Evolutionary conservation across 2,113 vertebrate species (phyloP).

Genomic region (Cryptotis parvus): DNA sequence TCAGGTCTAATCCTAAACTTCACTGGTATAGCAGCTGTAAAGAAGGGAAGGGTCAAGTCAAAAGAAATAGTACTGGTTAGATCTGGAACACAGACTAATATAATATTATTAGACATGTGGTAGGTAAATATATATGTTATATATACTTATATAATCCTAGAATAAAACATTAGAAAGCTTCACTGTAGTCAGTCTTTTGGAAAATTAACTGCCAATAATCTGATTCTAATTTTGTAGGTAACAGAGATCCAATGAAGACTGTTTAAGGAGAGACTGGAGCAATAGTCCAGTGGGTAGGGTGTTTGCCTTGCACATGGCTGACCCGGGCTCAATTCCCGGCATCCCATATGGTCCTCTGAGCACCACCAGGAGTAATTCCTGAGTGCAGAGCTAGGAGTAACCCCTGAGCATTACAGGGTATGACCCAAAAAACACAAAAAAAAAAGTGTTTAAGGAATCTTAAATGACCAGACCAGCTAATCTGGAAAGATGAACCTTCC

Average conservation of each 20-base stretch:
- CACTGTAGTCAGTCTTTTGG: neutral
- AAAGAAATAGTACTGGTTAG: neutral
- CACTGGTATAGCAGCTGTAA: neutral
- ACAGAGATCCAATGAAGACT: neutral
- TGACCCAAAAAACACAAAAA: too few species aligned
- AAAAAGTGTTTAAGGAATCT: neutral
- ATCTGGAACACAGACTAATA: conserved; percentile 2
- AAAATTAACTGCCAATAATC: conserved; percentile 16
- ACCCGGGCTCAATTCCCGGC: too few species aligned
- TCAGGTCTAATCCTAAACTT: neutral
- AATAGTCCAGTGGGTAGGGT: too few species aligned
- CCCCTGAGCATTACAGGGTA: too few species aligned
- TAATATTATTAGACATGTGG: neutral
- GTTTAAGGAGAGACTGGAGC: too few species aligned
- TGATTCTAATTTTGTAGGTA: conserved; percentile 39
- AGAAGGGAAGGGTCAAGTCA: neutral
- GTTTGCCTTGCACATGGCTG: too few species aligned
- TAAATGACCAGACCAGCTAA: neutral
- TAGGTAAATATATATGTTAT: neutral
- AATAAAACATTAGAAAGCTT: neutral
- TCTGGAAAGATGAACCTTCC: conserved; percentile 5
- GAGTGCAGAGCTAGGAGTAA: too few species aligned
- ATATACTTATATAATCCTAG: neutral
- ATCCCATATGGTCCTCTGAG: too few species aligned
- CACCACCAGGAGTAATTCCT: too few species aligned